phyloP scores from a whole-genome alignment of 2,888 invertebrate genomes.

The Xestobium rufovillosum region DNA sequence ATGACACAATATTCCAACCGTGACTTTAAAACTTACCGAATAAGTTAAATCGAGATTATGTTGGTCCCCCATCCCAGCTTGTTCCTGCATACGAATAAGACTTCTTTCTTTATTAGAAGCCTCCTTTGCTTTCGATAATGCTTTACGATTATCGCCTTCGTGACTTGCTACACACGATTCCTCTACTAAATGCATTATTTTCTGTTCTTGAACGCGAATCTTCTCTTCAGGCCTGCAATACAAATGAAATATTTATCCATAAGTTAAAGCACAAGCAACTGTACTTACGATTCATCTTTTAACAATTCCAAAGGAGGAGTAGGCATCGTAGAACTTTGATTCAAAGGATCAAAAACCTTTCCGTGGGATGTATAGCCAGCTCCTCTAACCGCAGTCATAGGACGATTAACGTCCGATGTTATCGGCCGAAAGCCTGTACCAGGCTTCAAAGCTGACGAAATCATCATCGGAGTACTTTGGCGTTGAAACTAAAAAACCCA shows the following conservation, averaged over 20 bases:
- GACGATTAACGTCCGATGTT: conserved; percentile 49
- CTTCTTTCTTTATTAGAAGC: conserved; percentile 89
- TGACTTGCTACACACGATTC: conserved; percentile 73
- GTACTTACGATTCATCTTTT: conserved; percentile 68
- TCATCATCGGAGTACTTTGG: conserved; percentile 34
- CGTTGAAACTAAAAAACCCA: conserved; percentile 38
- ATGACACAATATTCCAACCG: not conserved
- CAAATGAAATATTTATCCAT: conserved; percentile 7
- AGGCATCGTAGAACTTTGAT: conserved; percentile 52
- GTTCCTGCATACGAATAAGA: conserved; percentile 84
- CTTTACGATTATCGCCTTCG: conserved; percentile 54
- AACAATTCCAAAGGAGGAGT: conserved; percentile 60
- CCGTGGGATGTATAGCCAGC: conserved; percentile 87
- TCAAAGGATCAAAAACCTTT: conserved; percentile 67
- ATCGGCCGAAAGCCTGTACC: conserved; percentile 42
- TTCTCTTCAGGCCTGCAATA: conserved; percentile 78
- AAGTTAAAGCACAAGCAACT: conserved; percentile 3
- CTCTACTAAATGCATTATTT: conserved; percentile 84
- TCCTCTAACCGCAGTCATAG: conserved; percentile 94
- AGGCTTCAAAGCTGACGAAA: conserved; percentile 33
- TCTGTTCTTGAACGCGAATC: conserved; percentile 78
- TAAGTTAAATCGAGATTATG: conserved; percentile 95
- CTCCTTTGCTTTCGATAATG: conserved; percentile 91
- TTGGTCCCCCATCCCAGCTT: conserved; percentile 78
- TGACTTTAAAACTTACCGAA: conserved; percentile 55